These are phyloP conservation scores for Telmatherina bonti DNA, from an alignment of 2,797 vertebrate genomes.

Conservation along the genomic window DNA sequence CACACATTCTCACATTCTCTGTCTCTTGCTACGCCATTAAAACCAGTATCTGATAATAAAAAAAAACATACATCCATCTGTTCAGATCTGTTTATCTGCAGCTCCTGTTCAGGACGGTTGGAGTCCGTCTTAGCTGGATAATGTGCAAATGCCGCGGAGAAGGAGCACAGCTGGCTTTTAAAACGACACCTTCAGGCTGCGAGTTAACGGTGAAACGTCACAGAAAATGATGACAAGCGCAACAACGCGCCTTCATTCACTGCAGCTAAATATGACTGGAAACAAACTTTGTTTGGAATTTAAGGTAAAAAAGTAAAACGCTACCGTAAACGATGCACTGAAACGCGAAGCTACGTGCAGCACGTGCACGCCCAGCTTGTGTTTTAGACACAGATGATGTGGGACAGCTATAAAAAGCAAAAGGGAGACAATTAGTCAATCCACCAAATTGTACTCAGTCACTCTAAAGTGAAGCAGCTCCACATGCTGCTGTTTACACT, in stretches of 20 bases:
- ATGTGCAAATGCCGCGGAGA: not conserved
- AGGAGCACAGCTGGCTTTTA: not conserved
- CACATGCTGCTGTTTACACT: constrained; percentile 58
- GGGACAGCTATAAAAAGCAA: constrained; percentile 29
- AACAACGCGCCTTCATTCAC: not conserved
- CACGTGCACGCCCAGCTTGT: not conserved
- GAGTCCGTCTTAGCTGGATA: not conserved
- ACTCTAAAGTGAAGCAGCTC: constrained; percentile 34
- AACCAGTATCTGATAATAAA: not conserved
- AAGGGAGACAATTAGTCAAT: constrained; percentile 55
- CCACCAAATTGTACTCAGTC: constrained; percentile 61
- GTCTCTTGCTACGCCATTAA: not conserved
- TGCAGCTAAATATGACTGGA: too few species aligned
- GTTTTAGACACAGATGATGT: constrained; percentile 3
- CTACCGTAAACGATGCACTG: too few species aligned
- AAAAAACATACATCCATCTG: too few species aligned
- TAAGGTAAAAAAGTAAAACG: too few species aligned
- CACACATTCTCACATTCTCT: not conserved
- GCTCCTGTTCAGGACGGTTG: not conserved
- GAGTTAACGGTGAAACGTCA: not conserved
- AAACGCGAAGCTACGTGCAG: not conserved
- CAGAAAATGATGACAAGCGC: not conserved
- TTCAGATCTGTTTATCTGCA: too few species aligned
- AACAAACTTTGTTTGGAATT: too few species aligned
- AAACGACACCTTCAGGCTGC: not conserved